Evolutionary conservation across 1,140 invertebrate genomes (phyloP).

Genomic region (Danaus plexippus): DNA sequence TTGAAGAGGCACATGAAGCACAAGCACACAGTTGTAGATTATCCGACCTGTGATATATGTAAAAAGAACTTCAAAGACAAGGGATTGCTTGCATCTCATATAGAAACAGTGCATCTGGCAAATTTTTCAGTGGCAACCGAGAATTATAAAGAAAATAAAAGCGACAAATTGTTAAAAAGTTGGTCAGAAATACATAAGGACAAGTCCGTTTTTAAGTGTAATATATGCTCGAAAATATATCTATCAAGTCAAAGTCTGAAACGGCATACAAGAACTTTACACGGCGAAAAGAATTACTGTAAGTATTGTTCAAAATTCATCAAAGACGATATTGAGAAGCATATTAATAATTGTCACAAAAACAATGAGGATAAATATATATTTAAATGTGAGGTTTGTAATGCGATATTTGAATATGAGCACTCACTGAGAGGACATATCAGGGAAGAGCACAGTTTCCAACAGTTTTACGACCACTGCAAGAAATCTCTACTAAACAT

Average conservation of each 20-base stretch:
- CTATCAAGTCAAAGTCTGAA: slow-evolving; percentile 47
- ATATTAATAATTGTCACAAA: slow-evolving; percentile 24
- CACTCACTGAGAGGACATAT: slow-evolving; percentile 37
- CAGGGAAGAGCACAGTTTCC: slow-evolving; percentile 41
- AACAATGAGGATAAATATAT: slow-evolving; percentile 8
- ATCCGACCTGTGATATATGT: slow-evolving; percentile 41
- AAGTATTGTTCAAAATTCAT: slow-evolving; percentile 26
- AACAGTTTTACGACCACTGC: slow-evolving; percentile 51
- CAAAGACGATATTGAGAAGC: slow-evolving; percentile 27
- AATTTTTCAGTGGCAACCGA: too few relatives aligned
- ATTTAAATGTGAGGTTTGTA: slow-evolving; percentile 31
- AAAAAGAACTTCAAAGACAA: slow-evolving; percentile 40
- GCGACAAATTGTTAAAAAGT: too few relatives aligned
- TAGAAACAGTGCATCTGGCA: slow-evolving; percentile 26
- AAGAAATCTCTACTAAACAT: slow-evolving; percentile 33
- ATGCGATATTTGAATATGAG: slow-evolving; percentile 30
- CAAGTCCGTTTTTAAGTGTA: slow-evolving; percentile 36
- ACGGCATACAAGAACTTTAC: slow-evolving; percentile 30
- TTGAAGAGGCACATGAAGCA: slow-evolving; percentile 42
- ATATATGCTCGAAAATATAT: slow-evolving; percentile 47
- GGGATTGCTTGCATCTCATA: slow-evolving; percentile 35
- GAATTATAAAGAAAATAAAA: too few relatives aligned
- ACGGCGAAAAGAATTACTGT: slow-evolving; percentile 28
- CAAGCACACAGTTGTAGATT: slow-evolving; percentile 37
- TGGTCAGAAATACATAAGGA: slow-evolving; percentile 24